Conservation (phyloP, 2,797 vertebrate genomes). For the Mico argentatus region DNA sequence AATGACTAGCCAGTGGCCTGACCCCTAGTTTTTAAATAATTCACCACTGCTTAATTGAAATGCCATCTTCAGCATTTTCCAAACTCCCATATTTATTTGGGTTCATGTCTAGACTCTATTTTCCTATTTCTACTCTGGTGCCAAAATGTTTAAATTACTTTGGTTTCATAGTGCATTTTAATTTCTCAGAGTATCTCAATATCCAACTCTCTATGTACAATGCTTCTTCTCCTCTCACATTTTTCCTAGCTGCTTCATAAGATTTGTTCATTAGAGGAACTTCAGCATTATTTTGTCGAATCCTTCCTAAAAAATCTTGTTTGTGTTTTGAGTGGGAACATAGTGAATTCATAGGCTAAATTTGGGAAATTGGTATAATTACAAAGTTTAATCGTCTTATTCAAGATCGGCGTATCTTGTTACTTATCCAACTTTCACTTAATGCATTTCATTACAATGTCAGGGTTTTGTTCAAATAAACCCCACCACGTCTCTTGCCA, state of each 20-base stretch:
- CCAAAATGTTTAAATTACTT: neutral
- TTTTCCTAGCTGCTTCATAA: neutral
- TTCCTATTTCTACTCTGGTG: constrained; percentile 18
- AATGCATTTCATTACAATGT: constrained; percentile 3
- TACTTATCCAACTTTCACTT: constrained; percentile 30
- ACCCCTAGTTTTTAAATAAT: neutral
- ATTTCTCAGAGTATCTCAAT: neutral
- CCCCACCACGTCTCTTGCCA: neutral
- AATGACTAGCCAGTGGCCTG: neutral
- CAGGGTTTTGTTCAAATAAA: neutral
- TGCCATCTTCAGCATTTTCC: neutral
- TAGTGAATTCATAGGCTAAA: neutral
- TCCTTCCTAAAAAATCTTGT: neutral
- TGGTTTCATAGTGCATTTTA: neutral
- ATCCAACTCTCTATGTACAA: neutral
- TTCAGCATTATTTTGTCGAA: neutral
- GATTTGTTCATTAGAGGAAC: neutral
- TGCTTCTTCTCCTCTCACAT: neutral
- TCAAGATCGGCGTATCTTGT: constrained; percentile 1
- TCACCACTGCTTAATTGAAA: neutral
- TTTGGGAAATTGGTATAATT: neutral
- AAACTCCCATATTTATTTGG: neutral
- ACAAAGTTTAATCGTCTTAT: neutral
- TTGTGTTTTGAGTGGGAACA: neutral
- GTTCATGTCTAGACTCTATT: neutral